A percentile compares a stretch with the other conserved stretches of the same genome.
Evolutionary conservation across 2,888 invertebrate species (phyloP).

Genomic region (Rhodophaea formosa): DNA sequence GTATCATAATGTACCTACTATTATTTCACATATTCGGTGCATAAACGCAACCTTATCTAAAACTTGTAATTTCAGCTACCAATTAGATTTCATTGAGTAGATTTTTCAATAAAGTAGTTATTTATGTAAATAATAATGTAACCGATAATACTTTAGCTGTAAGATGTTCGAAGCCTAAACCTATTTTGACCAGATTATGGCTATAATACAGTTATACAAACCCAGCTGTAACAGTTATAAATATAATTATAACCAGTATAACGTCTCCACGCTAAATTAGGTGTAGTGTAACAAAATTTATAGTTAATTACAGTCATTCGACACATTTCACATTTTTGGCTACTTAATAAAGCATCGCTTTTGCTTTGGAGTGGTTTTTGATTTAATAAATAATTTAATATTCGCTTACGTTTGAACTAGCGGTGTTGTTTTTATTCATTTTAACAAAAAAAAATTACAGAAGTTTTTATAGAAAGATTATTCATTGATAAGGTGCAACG

Average conservation of each 20-base stretch:
- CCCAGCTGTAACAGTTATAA: too few species aligned
- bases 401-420: neutral
- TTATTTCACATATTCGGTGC: too few species aligned
- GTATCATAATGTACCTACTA: too few species aligned
- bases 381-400: too few species aligned
- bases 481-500: too few species aligned
- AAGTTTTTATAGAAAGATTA: neutral
- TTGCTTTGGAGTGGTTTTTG: neutral
- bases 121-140: neutral
- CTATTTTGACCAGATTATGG: neutral
- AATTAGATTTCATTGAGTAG: neutral
- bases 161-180: neutral
- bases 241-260: too few species aligned
- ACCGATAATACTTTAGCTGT: neutral
- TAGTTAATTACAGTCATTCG: neutral
- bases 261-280: neutral
- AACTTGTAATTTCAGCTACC: neutral
- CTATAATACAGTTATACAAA: too few species aligned
- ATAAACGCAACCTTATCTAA: neutral
- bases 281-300: neutral
- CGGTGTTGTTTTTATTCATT: neutral
- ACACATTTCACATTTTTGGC: neutral
- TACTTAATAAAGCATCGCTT: neutral
- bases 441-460: neutral
- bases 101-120: neutral